A percentile compares a stretch with the other conserved stretches of the same genome.
phyloP scores from a whole-genome alignment of 2,888 invertebrate species.

The Folsomia candida region DNA sequence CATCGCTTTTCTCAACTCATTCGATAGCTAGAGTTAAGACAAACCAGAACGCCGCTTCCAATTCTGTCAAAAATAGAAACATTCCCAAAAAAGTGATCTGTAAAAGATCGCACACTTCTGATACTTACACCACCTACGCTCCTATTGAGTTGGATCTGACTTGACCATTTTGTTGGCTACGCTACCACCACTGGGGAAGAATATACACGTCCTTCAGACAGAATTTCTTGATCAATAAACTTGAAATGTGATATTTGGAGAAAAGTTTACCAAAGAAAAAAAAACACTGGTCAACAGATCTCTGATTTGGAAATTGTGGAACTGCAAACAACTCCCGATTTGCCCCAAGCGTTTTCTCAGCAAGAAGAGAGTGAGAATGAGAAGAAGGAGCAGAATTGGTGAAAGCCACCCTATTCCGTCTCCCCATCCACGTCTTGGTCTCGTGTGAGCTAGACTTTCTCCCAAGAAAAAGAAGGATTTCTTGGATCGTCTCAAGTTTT shows the following conservation, averaged over 20 bases:
- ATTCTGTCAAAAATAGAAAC: too few species aligned
- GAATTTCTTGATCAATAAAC: too few species aligned
- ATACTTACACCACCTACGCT: too few species aligned
- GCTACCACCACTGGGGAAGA: too few species aligned
- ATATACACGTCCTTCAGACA: too few species aligned
- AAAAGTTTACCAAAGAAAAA: not conserved
- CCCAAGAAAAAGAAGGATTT: not conserved
- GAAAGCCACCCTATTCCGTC: not conserved
- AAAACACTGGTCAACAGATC: not conserved
- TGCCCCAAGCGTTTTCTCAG: slow-evolving; percentile 3
- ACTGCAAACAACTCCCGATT: not conserved
- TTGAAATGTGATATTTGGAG: not conserved
- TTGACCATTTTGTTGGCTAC: too few species aligned
- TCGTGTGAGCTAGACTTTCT: not conserved
- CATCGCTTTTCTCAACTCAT: not conserved
- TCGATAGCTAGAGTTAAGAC: not conserved
- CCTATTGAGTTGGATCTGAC: too few species aligned
- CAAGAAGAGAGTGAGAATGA: not conserved
- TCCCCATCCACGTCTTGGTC: not conserved
- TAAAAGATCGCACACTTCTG: too few species aligned
- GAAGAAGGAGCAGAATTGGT: too few species aligned
- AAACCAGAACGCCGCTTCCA: not conserved
- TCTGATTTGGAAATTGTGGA: not conserved
- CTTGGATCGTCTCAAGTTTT: not conserved
- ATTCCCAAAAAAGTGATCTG: too few species aligned